Conservation (phyloP, 2,888 invertebrate species). For the Dastarcus helophoroides region DNA sequence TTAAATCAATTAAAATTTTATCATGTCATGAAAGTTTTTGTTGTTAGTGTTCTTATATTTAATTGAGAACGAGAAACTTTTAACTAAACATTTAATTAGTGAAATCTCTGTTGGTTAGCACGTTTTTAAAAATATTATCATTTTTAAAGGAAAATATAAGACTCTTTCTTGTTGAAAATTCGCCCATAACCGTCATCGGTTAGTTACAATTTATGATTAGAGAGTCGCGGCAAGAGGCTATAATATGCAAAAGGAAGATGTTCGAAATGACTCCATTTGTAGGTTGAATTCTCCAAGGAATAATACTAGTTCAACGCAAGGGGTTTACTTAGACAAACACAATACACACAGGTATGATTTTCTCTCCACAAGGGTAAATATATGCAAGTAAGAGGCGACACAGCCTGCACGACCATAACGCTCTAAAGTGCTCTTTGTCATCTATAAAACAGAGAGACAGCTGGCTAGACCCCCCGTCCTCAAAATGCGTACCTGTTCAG, state of each 20-base stretch:
- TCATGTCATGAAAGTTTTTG: too few relatives aligned
- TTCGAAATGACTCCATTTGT: slow-evolving; percentile 11
- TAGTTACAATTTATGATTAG: neutral
- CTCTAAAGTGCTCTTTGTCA: slow-evolving; percentile 32
- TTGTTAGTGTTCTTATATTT: too few relatives aligned
- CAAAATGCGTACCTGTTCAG: too few relatives aligned
- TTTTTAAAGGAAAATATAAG: too few relatives aligned
- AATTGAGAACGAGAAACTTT: too few relatives aligned
- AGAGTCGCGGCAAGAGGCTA: neutral
- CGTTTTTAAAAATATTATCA: too few relatives aligned
- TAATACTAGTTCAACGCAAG: slow-evolving; percentile 13
- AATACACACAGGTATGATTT: slow-evolving; percentile 18
- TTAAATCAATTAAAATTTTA: too few relatives aligned
- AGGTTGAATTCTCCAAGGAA: slow-evolving; percentile 14
- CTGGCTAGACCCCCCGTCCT: slow-evolving; percentile 20
- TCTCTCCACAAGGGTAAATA: slow-evolving; percentile 17
- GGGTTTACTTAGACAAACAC: slow-evolving; percentile 15
- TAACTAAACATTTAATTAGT: too few relatives aligned
- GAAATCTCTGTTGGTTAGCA: too few relatives aligned
- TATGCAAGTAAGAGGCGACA: slow-evolving; percentile 23
- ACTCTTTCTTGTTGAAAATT: too few relatives aligned
- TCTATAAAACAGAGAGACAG: slow-evolving; percentile 33
- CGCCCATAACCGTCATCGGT: slow-evolving; percentile 10
- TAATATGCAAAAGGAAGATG: neutral
- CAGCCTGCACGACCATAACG: slow-evolving; percentile 30